Evolutionary conservation across 2,888 invertebrate species (phyloP), one percentile per base, ranked within the genome.

Genomic region (Laothoe populi): DNA sequence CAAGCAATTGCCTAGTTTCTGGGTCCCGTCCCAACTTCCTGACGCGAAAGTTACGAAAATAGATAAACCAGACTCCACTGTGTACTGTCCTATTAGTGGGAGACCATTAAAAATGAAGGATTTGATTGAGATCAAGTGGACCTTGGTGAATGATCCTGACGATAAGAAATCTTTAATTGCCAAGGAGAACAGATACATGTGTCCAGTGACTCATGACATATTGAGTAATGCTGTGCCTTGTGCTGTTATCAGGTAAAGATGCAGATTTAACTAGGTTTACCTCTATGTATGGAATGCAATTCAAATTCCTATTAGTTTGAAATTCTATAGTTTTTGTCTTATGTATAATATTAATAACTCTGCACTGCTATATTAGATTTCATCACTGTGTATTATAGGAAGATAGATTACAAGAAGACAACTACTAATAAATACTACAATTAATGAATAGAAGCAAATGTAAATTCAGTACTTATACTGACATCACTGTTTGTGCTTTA

Each of bases 151-250:
- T 66, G 98, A 98, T 86, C 96, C 97, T 0, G 96, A 97, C 81
- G 96, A 96, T 70, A 97, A 96, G 73, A 96, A 96, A 73, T 96
- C 98, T 1, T 89, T 98, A 35, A 98, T 99, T 70, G 95, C 96
- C 0, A 98, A 97, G 85, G 96, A 97, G 82, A 97, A 97, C 69
- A 94, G 99, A 72, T 99, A 98, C 83, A 98, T 99, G 96, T 99
- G 99, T 84, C 98, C 99, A 0, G 96, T 99, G 0, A 99, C 99
- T 0, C 97, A 98, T 85, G 99, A 99, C 87, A 95, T 99, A 65
- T 92, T 99, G 40, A 96, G 97, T 68, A 99, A 99, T 92, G 97
- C 98, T 7, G 96, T 98, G 1, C 98, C 99, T 0, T 98, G 98
- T 90, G 99, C 98, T 65, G 97, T 99, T 35, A 94, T 99, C 61